Percentiles rank a stretch among this genome's conserved stretches.
phyloP scores from a whole-genome alignment of 2,113 vertebrate genomes.

The Strix uralensis region DNA sequence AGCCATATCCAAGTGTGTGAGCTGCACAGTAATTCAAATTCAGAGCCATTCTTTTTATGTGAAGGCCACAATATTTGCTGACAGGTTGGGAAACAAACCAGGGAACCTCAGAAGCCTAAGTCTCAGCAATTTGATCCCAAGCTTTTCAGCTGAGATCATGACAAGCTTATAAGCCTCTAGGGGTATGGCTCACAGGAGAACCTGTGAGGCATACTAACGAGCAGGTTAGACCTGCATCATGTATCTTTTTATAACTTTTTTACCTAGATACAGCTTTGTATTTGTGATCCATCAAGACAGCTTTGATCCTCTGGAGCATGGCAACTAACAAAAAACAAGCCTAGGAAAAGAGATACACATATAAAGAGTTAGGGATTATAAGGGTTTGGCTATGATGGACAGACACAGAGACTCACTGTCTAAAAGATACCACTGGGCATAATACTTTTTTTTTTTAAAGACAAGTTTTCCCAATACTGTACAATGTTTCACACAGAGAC shows the following conservation, averaged over 20 bases:
- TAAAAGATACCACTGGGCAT: neutral
- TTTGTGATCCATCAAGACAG: neutral
- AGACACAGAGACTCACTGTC: neutral
- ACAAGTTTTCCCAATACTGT: neutral
- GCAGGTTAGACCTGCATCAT: neutral
- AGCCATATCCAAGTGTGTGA: neutral
- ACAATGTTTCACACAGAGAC: neutral
- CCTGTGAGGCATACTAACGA: neutral
- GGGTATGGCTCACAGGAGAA: neutral
- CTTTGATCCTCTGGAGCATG: neutral
- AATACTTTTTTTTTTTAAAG: neutral
- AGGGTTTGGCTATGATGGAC: neutral
- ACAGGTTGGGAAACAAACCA: neutral
- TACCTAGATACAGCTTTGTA: neutral
- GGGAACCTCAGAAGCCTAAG: neutral
- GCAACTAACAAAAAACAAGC: neutral
- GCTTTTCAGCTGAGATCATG: constrained; percentile 13
- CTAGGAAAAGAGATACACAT: neutral
- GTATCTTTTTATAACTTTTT: neutral
- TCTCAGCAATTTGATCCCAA: constrained; percentile 13
- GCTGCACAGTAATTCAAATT: neutral
- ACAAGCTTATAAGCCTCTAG: neutral
- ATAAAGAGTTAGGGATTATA: neutral
- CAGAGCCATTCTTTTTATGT: neutral
- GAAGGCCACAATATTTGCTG: neutral